Evolutionary conservation across 1,140 invertebrate species (phyloP).

Genomic region (Cheumatopsyche charites): DNA sequence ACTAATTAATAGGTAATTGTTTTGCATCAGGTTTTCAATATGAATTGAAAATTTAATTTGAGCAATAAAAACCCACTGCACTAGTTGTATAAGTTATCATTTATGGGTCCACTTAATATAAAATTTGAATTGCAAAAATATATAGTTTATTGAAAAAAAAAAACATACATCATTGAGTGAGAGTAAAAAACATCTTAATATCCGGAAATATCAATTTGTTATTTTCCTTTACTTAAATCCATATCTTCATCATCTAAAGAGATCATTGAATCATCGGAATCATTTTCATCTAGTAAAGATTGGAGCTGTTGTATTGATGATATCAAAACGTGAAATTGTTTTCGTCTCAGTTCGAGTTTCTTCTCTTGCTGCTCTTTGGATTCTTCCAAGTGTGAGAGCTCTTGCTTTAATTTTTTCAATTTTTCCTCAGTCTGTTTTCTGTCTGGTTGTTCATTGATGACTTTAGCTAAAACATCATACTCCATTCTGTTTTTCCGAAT

Average conservation of each 20-base stretch:
- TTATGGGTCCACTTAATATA: no score
- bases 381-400: slow-evolving; percentile 70
- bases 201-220: no score
- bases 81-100: no score
- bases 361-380: slow-evolving; percentile 75
- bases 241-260: slow-evolving; percentile 64
- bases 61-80: no score
- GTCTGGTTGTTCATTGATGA: slow-evolving; percentile 89
- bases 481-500: slow-evolving; percentile 89
- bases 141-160: no score
- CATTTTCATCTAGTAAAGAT: slow-evolving; percentile 71
- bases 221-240: slow-evolving; percentile 31
- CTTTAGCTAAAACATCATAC: slow-evolving; percentile 89
- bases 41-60: no score
- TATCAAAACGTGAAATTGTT: slow-evolving; percentile 88
- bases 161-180: no score
- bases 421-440: slow-evolving; percentile 81
- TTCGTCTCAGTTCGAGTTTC: slow-evolving; percentile 80
- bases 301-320: slow-evolving; percentile 80
- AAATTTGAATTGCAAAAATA: no score
- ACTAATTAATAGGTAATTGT: no score
- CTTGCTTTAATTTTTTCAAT: slow-evolving; percentile 74
- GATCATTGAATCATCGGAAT: slow-evolving; percentile 64
- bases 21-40: no score
- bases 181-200: no score